A percentile compares a stretch with the other conserved stretches of the same genome.
phyloP scores from a whole-genome alignment of 2,797 vertebrate species.

The Silurus lanzhouensis region DNA sequence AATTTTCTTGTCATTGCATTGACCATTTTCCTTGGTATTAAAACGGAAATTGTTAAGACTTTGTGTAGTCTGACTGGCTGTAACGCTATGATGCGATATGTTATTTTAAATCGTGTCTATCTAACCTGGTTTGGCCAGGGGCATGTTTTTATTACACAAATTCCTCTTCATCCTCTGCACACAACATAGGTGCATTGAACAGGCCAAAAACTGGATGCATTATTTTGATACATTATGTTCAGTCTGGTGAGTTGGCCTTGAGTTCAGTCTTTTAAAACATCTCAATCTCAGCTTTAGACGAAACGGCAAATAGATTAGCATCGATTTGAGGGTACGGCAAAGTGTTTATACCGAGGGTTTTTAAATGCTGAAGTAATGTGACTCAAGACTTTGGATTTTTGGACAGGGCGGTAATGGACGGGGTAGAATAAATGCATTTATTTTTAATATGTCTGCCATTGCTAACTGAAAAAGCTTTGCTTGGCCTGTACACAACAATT shows the following conservation, averaged over 20 bases:
- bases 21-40: no score
- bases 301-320: not conserved
- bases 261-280: not conserved
- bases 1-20: no score
- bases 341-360: not conserved
- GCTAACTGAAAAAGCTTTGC: not conserved
- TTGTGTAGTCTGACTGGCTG: no score
- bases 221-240: not conserved
- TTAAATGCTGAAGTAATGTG: not conserved
- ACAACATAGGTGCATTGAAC: conserved; percentile 4
- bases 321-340: not conserved
- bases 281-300: not conserved
- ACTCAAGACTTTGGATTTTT: no score
- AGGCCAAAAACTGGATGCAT: not conserved
- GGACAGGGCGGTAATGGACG: no score
- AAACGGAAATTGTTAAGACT: no score
- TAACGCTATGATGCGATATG: not conserved
- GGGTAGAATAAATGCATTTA: not conserved
- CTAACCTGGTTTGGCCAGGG: not conserved
- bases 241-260: not conserved
- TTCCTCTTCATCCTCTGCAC: not conserved
- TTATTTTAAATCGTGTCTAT: not conserved
- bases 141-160: conserved; percentile 4
- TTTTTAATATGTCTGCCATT: not conserved
- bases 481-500: not conserved